phyloP scores from a whole-genome alignment of 2,797 vertebrate species.

The Loriculus beryllinus region DNA sequence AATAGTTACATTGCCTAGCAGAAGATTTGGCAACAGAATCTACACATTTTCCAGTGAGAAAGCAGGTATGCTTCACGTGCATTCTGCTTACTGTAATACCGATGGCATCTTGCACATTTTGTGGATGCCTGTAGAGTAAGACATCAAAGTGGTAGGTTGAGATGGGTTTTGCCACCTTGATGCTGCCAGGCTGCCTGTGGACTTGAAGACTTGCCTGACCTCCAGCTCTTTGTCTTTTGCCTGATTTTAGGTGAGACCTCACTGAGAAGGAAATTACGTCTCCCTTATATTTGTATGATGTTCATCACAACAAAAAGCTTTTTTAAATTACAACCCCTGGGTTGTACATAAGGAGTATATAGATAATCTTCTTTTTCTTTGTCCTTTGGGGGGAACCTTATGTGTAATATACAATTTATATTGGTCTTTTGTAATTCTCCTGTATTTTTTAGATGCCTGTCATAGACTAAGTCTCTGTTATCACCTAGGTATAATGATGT shows the following conservation, averaged over 20 bases:
- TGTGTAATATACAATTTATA: rapidly evolving
- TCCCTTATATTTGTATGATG: not conserved
- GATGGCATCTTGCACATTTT: rapidly evolving
- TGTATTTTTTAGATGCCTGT: not conserved
- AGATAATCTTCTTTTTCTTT: not conserved
- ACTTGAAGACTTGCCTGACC: not conserved
- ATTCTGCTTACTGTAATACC: not conserved
- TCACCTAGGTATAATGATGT: not conserved
- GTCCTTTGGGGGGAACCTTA: not conserved
- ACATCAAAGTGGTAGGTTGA: rapidly evolving
- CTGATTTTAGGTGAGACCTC: not conserved
- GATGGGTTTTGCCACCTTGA: not conserved
- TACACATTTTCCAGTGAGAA: not conserved
- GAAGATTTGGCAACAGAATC: not conserved
- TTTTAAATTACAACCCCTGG: not conserved
- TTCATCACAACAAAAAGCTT: not conserved
- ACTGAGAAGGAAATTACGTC: not conserved
- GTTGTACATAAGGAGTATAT: not conserved
- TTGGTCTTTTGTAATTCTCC: not conserved
- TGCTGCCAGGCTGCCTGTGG: not conserved
- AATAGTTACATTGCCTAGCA: not conserved
- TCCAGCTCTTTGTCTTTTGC: not conserved
- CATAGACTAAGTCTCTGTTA: not conserved
- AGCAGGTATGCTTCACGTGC: rapidly evolving
- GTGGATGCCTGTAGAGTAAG: not conserved